Base-by-base conservation (phyloP, 2,797 vertebrate species). In the Acipenser oxyrinchus region DNA sequence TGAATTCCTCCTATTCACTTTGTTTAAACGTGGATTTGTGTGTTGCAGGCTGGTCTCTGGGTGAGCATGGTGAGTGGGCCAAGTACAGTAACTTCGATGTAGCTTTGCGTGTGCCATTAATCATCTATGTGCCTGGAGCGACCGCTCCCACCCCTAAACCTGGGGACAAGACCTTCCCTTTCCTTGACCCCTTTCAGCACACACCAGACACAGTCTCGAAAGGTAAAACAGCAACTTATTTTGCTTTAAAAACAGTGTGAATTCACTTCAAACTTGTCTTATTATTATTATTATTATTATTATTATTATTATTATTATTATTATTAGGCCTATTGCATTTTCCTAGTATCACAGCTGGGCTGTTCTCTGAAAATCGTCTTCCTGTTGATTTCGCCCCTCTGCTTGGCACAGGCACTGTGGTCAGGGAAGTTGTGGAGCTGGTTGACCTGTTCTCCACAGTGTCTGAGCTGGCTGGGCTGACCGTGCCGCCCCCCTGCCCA, bases 51-150 rank as follows among this genome's bases (percentile, higher is more conserved):
- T 99, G 97, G 97, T 94, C 95, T 1, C 79, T 98, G n/a, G 96
- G 96, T 8, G 95, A 98, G 68, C 97, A 99, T 0, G 95, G 95
- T 0, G 96, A 98, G 82, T 99, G 97, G 97, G 95, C 96, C 11
- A 99, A 99, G 76, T 99, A 97, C 83, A 98, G 95, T 51, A 98
- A 96, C 81, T 99, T 96, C 74, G 93, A 96, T 1, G 87, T 98
- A 58, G 75, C 92, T 0, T 98, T 95, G 0, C 89, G 76, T 0
- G 92, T 98, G 58, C 97, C 96, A 0, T 81, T 98, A 63, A 90
- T 96, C 76, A 85, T 96, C 77, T 94, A 90, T 49, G 86, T 93
- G 55, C 95, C 96, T 1, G 92, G 91, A 48, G 69, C 86, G 75
- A 95, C 92, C 0, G 12, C 78, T 8, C 50, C 18, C 0, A 37